Base-by-base conservation (phyloP, 2,797 vertebrate genomes). In the Carcharodon carcharias region DNA sequence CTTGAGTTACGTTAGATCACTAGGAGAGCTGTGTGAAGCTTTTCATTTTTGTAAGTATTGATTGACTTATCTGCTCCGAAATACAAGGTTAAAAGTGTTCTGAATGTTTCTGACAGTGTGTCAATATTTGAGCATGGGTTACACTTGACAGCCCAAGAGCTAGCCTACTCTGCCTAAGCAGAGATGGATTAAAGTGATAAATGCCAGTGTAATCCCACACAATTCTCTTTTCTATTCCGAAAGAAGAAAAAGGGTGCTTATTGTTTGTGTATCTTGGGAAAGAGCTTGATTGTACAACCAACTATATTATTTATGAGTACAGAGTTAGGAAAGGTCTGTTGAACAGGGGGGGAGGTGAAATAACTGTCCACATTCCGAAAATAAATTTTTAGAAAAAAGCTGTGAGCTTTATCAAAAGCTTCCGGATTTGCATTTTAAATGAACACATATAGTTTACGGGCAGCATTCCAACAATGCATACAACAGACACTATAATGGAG, bases 31-130 rank as follows among this genome's bases (percentile, higher is more conserved):
- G 94, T 56, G 54, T 56, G 50, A 95, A 95, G 94, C 94, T 77
- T 95, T 95, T 95, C 94, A 95, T 58, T 77, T 95, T 56, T 12
- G 65, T 77, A 56, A 95, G 71, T 77, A 95, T 95, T 73, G 94
- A 95, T 77, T 95, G 69, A 95, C 31, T 35, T 58, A 95, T 77
- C 45, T 95, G 94, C 28, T 95, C 69, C n/a, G 69, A 95, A 77
- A 31, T 35, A 58, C 69, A 56, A 95, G 94, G 94, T 77, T 95
- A 95, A 95, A 95, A 71, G 69, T 95, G 28, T 58, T 95, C 69
- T 71, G 65, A 67, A 45, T 77, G 50, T 71, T 77, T 95, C 94
- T 73, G 94, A 58, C 45, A 95, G 28, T 69, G 93, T 14, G 69
- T 77, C 94, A 56, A 77, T 95, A 95, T 50, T 31, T 56, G 28